These are phyloP conservation scores for Cotesia vestalis DNA, from an alignment of 1,140 invertebrate species.

Conservation along the genomic window DNA sequence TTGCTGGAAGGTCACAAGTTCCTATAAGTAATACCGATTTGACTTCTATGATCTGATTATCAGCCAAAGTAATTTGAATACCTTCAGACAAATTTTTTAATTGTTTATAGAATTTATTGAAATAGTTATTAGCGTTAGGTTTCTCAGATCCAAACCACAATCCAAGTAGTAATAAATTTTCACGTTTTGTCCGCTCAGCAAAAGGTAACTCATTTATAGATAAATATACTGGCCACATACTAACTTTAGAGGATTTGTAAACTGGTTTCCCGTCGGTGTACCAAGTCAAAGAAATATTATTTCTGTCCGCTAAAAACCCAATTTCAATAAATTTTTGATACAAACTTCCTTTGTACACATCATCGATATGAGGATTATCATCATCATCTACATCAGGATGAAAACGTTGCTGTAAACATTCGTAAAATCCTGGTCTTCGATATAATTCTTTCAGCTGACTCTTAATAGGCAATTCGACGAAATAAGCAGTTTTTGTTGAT, in stretches of 20 bases:
- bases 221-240: slow-evolving; percentile 29
- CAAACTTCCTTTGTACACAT: slow-evolving; percentile 26
- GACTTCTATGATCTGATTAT: not conserved
- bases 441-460: not conserved
- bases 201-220: slow-evolving; percentile 33
- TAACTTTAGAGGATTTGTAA: slow-evolving; percentile 20
- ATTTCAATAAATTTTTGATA: slow-evolving; percentile 22
- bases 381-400: not conserved
- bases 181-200: slow-evolving; percentile 19
- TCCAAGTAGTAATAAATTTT: slow-evolving; percentile 21
- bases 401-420: not conserved
- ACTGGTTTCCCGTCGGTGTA: slow-evolving; percentile 25
- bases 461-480: not conserved
- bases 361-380: not conserved
- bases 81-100: slow-evolving; percentile 11
- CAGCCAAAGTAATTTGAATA: not conserved
- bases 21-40: not conserved
- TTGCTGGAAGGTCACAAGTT: slow-evolving; percentile 11
- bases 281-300: slow-evolving; percentile 33
- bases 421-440: not conserved
- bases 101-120: slow-evolving; percentile 10
- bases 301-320: slow-evolving; percentile 1
- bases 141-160: slow-evolving; percentile 33
- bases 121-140: slow-evolving; percentile 24
- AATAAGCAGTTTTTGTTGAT: not conserved